Base-by-base conservation (phyloP, 2,888 invertebrate species). In the Lagria hirta region DNA sequence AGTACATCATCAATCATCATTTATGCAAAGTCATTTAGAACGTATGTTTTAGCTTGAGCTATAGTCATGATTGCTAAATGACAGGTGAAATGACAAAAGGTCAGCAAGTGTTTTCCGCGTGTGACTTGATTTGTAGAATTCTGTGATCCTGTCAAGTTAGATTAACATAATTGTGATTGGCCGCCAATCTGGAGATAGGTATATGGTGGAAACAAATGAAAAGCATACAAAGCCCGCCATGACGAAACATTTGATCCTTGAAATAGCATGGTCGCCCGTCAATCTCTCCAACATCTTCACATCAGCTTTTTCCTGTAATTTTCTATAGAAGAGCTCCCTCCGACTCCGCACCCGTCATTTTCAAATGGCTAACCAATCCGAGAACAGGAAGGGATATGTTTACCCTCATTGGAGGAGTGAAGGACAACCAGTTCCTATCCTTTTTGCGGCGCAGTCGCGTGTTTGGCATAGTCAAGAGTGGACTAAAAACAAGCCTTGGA, bases 191-290 rank as follows among this genome's bases (percentile, higher is more conserved):
- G 15, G 13, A 7, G 2, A 30, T 18, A 8, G 30, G 7, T 17
- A 17, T 6, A 11, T 5, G 17, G 29, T 2, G 26, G 8, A 37
- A 28, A 29, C 29, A 38, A 23, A 30, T 16, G 8, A 38, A n/a
- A n/a, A n/a, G n/a, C n/a, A 42, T 30, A 28, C 36, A 26, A 17
- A 20, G 16, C 17, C 27, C 49, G 49, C 51, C 51, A 51, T 51
- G 48, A 41, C 43, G 46, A 29, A 27, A 28, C 18, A 26, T 5
- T 18, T 28, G 36, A 36, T 42, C 42, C 60, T 62, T 60, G 59
- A 62, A 65, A 62, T 61, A 61, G 58, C 59, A 68, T 66, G 67
- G 66, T 61, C 62, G 66, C 57, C 61, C 60, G 61, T 63, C 64
- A 58, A 60, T 49, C 50, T 50, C 49, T 58, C 54, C 52, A 48